These are phyloP conservation scores for Leptinotarsa texana DNA, from an alignment of 1,140 invertebrate species.

Conservation along the genomic window DNA sequence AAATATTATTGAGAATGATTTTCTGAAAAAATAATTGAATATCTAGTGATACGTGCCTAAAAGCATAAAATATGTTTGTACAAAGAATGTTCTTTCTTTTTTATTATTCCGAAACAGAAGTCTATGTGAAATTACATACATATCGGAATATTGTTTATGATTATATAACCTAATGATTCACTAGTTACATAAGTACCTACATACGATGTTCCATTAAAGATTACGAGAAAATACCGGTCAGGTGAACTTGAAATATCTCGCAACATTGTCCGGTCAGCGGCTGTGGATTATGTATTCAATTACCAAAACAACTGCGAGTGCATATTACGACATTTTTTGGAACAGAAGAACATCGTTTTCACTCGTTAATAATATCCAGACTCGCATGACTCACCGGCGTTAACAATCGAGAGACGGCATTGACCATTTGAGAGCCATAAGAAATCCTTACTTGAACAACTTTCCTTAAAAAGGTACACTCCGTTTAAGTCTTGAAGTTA, in stretches of 20 bases:
- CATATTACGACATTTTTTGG: background rate
- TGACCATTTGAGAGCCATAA: slow-evolving; percentile 1
- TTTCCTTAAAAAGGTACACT: slow-evolving; percentile 8
- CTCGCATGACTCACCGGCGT: background rate
- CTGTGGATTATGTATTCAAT: background rate
- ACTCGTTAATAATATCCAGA: background rate
- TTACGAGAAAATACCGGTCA: background rate
- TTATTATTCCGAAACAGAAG: no score
- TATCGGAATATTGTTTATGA: no score
- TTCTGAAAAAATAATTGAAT: no score
- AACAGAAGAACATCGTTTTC: background rate
- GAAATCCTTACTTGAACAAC: slow-evolving; percentile 5
- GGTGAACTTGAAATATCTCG: background rate
- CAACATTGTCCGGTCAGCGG: background rate
- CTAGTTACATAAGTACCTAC: no score
- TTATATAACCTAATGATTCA: no score
- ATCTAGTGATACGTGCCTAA: no score
- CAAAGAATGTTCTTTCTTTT: no score
- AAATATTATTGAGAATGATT: no score
- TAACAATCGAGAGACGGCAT: slow-evolving; percentile 5
- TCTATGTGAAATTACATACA: no score
- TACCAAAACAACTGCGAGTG: background rate
- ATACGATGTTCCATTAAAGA: background rate
- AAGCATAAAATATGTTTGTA: no score
- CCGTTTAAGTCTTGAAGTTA: background rate